phyloP scores from a whole-genome alignment of 2,113 vertebrate genomes.

The Etheostoma spectabile region DNA sequence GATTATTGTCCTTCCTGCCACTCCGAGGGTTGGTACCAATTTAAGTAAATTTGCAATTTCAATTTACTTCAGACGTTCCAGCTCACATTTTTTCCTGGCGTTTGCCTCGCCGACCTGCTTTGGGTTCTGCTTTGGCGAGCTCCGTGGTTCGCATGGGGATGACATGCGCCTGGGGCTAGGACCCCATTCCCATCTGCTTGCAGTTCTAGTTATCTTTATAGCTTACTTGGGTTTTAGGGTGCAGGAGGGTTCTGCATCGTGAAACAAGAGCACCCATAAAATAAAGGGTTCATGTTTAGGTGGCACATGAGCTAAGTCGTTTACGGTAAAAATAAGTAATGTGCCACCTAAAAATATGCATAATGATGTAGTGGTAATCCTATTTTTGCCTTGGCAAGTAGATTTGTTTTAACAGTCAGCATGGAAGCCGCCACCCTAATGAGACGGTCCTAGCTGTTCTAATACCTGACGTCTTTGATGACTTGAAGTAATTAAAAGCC shows the following conservation, averaged over 20 bases:
- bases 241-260: neutral
- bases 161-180: no score
- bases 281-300: conserved; percentile 4
- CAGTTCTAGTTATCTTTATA: neutral
- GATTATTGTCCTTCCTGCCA: no score
- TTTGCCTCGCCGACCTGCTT: no score
- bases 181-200: no score
- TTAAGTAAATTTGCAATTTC: no score
- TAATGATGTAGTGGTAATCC: conserved; percentile 35
- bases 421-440: neutral
- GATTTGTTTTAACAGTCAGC: conserved; percentile 31
- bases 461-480: neutral
- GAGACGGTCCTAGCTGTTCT: neutral
- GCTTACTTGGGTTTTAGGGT: neutral
- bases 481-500: neutral
- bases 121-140: no score
- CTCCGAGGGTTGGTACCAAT: no score
- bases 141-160: no score
- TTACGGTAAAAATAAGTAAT: conserved; percentile 34
- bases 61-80: no score
- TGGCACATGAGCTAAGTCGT: conserved; percentile 6
- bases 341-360: conserved; percentile 19
- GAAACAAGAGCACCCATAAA: conserved; percentile 24
- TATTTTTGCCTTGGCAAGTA: conserved; percentile 20
- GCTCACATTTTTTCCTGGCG: no score